These are phyloP conservation scores for Volucella inflata DNA, from an alignment of 2,888 invertebrate species.

Conservation along the genomic window DNA sequence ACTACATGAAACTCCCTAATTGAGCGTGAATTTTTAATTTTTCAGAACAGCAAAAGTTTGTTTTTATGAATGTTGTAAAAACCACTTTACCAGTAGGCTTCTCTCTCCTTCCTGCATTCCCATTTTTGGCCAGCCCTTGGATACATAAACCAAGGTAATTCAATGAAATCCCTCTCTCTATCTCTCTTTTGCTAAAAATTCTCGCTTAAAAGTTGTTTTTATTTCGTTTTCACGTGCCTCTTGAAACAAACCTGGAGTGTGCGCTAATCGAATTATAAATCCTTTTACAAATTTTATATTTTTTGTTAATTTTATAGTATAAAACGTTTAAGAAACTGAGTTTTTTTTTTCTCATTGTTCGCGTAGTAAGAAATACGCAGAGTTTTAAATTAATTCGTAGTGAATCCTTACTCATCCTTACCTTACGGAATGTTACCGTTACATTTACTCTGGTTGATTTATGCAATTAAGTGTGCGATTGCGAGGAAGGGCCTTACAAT, in stretches of 20 bases:
- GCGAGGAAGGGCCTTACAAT: neutral
- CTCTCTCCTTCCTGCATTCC: neutral
- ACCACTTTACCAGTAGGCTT: constrained; percentile 6
- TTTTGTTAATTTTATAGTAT: neutral
- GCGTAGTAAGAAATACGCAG: neutral
- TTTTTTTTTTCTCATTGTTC: constrained; percentile 1
- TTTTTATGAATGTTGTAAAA: constrained; percentile 36
- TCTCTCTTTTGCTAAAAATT: too few relatives aligned
- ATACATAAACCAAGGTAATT: constrained; percentile 30
- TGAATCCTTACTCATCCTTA: too few relatives aligned
- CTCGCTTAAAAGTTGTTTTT: neutral
- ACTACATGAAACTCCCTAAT: constrained; percentile 13
- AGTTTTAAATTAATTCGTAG: constrained; percentile 40
- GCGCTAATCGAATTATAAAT: constrained; percentile 41
- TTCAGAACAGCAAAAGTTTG: constrained; percentile 28
- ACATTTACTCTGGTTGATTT: constrained; percentile 25
- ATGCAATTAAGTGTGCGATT: constrained; percentile 45
- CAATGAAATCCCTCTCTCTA: too few relatives aligned
- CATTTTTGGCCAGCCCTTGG: neutral
- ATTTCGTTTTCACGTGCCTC: too few relatives aligned
- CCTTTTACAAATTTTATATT: constrained; percentile 25
- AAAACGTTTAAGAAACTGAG: neutral
- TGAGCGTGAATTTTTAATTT: constrained; percentile 36
- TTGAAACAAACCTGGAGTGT: constrained; percentile 14
- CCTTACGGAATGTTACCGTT: neutral